phyloP scores from a whole-genome alignment of 1,140 invertebrate species.

The Teleopsis dalmanni region DNA sequence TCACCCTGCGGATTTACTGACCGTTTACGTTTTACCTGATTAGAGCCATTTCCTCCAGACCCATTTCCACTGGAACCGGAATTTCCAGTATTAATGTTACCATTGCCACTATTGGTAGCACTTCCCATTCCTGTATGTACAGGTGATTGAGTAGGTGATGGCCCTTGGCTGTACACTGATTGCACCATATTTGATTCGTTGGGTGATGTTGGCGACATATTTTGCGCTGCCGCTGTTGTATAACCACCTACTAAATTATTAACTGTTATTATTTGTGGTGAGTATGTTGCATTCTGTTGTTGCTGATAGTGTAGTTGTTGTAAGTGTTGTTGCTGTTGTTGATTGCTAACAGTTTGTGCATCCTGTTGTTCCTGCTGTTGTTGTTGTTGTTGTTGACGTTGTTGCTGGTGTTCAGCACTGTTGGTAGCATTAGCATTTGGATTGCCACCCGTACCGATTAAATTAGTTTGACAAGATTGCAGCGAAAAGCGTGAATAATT shows the following conservation, averaged over 20 bases:
- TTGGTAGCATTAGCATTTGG: slow-evolving; percentile 38
- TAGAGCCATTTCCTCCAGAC: slow-evolving; percentile 34
- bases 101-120: slow-evolving; percentile 14
- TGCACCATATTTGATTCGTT: slow-evolving; percentile 43
- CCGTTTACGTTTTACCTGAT: slow-evolving; percentile 52
- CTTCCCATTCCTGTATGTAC: slow-evolving; percentile 23
- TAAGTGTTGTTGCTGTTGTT: slow-evolving; percentile 13
- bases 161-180: slow-evolving; percentile 43
- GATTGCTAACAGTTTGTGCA: slow-evolving; percentile 20
- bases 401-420: slow-evolving; percentile 18
- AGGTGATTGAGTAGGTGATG: slow-evolving; percentile 41
- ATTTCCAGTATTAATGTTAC: slow-evolving; percentile 8
- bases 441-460: slow-evolving; percentile 45
- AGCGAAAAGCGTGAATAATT: slow-evolving; percentile 57
- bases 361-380: slow-evolving; percentile 32
- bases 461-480: slow-evolving; percentile 52
- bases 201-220: slow-evolving; percentile 41
- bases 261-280: slow-evolving; percentile 42
- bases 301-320: slow-evolving; percentile 26
- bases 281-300: slow-evolving; percentile 31
- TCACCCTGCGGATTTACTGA: slow-evolving; percentile 65
- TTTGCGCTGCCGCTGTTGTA: slow-evolving; percentile 36
- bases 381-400: slow-evolving; percentile 18
- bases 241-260: slow-evolving; percentile 41
- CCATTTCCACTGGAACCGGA: slow-evolving; percentile 10